Percentiles rank a stretch among this genome's conserved stretches.
Conservation (phyloP, 2,797 vertebrate species). For the Chelon auratus region DNA sequence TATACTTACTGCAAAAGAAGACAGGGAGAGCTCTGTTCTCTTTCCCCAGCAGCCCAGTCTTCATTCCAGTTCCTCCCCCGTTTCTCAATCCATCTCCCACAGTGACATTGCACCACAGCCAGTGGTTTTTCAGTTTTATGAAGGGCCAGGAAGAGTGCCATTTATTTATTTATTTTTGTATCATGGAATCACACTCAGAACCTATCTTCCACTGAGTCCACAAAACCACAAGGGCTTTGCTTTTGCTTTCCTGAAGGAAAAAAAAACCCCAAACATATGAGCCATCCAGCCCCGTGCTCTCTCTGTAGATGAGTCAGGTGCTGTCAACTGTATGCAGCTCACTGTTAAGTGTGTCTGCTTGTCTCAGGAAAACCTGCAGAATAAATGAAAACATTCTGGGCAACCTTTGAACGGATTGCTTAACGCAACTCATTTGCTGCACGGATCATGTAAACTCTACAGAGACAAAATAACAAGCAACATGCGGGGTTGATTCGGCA, state of each 20-base stretch:
- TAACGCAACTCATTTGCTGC: slow-evolving; percentile 8
- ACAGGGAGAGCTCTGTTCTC: background rate
- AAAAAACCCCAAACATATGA: slow-evolving; percentile 1
- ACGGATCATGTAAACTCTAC: slow-evolving; percentile 11
- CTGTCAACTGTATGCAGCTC: slow-evolving; percentile 22
- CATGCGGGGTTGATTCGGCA: slow-evolving; percentile 13
- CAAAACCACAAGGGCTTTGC: slow-evolving; percentile 32
- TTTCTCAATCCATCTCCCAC: slow-evolving; percentile 57
- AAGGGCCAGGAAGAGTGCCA: slow-evolving; percentile 35
- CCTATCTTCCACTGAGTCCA: slow-evolving; percentile 29
- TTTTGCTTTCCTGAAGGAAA: slow-evolving; percentile 26
- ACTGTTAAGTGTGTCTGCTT: slow-evolving; percentile 19
- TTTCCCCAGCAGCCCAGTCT: slow-evolving; percentile 22
- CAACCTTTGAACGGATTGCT: slow-evolving; percentile 13
- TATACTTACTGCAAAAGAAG: slow-evolving; percentile 12
- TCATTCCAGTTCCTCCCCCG: slow-evolving; percentile 31
- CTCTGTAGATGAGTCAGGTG: slow-evolving; percentile 34
- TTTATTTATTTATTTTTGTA: slow-evolving; percentile 19
- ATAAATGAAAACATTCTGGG: slow-evolving; percentile 32
- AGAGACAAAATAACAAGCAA: slow-evolving; percentile 9
- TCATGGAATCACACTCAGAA: slow-evolving; percentile 38
- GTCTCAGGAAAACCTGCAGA: slow-evolving; percentile 27
- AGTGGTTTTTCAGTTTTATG: slow-evolving; percentile 37
- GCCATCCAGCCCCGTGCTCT: background rate
- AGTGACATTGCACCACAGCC: slow-evolving; percentile 40